Conservation (phyloP, 1,140 invertebrate genomes). For the Condylostylus longicornis region DNA sequence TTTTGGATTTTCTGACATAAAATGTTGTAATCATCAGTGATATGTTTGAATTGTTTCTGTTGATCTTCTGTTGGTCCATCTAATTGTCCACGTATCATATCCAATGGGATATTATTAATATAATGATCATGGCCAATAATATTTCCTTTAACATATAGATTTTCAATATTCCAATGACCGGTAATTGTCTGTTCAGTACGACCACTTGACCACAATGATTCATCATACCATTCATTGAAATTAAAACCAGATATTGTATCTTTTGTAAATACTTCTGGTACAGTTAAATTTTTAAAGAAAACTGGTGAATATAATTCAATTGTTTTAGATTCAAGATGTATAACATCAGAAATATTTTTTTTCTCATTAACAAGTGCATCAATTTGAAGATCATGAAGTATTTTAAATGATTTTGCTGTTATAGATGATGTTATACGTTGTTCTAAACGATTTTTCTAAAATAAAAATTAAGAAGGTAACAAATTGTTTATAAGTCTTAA, state of each 20-base stretch:
- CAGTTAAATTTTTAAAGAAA: slow-evolving; percentile 14
- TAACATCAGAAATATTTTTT: slow-evolving; percentile 15
- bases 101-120: neutral
- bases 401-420: slow-evolving; percentile 11
- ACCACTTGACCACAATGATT: slow-evolving; percentile 13
- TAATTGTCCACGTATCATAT: neutral
- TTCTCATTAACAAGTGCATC: slow-evolving; percentile 13
- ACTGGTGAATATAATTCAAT: slow-evolving; percentile 19
- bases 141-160: slow-evolving; percentile 12
- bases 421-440: slow-evolving; percentile 18
- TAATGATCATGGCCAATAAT: neutral
- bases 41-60: neutral
- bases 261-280: slow-evolving; percentile 11
- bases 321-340: slow-evolving; percentile 11
- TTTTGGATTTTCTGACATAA: neutral
- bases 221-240: slow-evolving; percentile 17
- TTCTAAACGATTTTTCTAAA: slow-evolving; percentile 12
- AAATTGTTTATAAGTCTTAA: neutral
- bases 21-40: neutral
- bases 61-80: neutral
- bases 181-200: slow-evolving; percentile 13
- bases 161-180: slow-evolving; percentile 22
- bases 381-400: slow-evolving; percentile 9
- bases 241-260: slow-evolving; percentile 18
- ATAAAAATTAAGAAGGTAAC: neutral